Base-by-base conservation (phyloP, 2,113 vertebrate genomes). In the Leucosticte australis region DNA sequence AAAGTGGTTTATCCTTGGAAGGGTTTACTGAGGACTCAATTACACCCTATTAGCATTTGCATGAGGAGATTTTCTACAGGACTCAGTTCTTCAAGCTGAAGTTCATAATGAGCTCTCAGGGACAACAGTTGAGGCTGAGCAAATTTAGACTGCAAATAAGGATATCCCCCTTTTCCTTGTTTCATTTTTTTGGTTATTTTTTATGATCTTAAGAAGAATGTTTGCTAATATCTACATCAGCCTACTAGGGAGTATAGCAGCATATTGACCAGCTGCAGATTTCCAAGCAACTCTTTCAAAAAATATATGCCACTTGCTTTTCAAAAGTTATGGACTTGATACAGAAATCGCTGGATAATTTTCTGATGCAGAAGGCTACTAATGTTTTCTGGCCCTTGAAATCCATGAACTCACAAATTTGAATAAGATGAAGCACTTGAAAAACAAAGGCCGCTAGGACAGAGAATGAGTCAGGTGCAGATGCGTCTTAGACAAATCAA, bases 401-500 rank as follows among this genome's bases (percentile, higher is more conserved):
- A 94, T n/a, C n/a, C n/a, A 56, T 27, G 8, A 88, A 67, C 10
- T 30, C 27, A 77, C 14, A 70, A 41, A 87, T 47, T 17, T n/a
- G 13, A 67, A 53, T n/a, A 35, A 74, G 35, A 46, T 39, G 67
- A 83, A 69, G n/a, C 49, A 71, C 41, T 8, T 76, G 77, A 55
- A 91, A 83, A 76, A 47, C 22, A 77, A 14, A 68, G 35, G 60
- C 56, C 24, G 44, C 55, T n/a, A 46, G 64, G 42, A 59, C 21
- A 69, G 55, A 78, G 65, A 86, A 88, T 16, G 47, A 89, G 60
- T 57, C 79, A 63, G 68, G 90, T 83, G 68, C 89, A 90, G 83
- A 81, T 68, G 62, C 60, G 64, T 69, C 86, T 89, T 59, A 87
- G 74, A 75, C 57, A 90, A 92, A 91, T 65, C 80, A 92, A 84